Evolutionary conservation across 2,888 invertebrate genomes (phyloP), one percentile per base, ranked within the genome.

Genomic region (Apodemia duryi): DNA sequence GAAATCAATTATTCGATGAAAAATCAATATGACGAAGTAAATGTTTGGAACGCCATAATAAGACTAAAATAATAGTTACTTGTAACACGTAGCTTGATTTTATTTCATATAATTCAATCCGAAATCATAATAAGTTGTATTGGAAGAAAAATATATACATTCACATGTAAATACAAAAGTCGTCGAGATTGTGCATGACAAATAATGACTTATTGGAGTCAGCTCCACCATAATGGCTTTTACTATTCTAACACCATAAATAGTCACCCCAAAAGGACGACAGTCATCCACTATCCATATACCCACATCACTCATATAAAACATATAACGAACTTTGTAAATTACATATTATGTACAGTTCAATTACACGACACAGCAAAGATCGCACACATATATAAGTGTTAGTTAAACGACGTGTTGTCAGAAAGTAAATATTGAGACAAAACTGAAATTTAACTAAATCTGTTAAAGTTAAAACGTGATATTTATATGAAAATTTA

Each of bases 401-500:
- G 35, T 57, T 32, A 57, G 54, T 57, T 29, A 54, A 54, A 29
- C 52, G 35, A 29, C 35, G 57, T 63, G 43, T 65, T 65, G 52
- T 57, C 62, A 60, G 52, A 62, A 49, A 13, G 54, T n/a, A n/a
- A 6, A 51, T 13, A 21, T 51, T 51, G 49, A 51, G 49, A 51
- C 49, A 60, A 60, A 60, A 60, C 28, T 60, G 57, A 60, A 35
- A 35, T 60, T 60, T 32, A 60, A 60, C 57, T 60, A 60, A 60
- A 60, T 35, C 35, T n/a, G 66, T 64, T 41, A 64, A 61, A 63
- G 52, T 57, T 61, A 66, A 46, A 21, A n/a, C 11, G 54, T 46
- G 49, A 51, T 63, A 62, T 57, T 57, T 57, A 65, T 28, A 32
- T 46, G 28, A 41, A 52, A 38, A 28, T 32, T 69, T 72, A 76